Base-by-base conservation (phyloP, 1,140 invertebrate species). In the Battus philenor region DNA sequence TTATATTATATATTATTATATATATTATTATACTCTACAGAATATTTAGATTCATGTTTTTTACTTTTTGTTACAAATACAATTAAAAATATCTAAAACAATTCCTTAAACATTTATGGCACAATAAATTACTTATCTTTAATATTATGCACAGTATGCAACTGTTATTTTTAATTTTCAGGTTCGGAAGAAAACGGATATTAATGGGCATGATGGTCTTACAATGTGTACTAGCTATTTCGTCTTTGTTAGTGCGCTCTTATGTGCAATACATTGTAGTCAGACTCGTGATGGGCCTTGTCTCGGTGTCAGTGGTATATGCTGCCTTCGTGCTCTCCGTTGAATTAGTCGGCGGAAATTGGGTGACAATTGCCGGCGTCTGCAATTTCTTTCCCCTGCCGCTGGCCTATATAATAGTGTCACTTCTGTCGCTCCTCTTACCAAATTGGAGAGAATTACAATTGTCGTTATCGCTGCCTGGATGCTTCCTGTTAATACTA, bases 131-230 rank as follows among this genome's bases (percentile, higher is more conserved):
- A n/a, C n/a, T n/a, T n/a, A n/a, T n/a, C n/a, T n/a, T n/a, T n/a
- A n/a, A n/a, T n/a, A n/a, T n/a, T n/a, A n/a, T n/a, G n/a, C n/a
- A n/a, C n/a, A n/a, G n/a, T n/a, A n/a, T 17, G 10, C 24, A 36
- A 27, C 30, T 50, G 10, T 36, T 3, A 20, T 20, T 20, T 20
- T 3, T 20, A 20, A 20, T 20, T 75, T 73, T 7, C 59, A 91
- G 90, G 72, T 93, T 91, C 59, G 94, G 94, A 4, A 87, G 94
- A 45, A 95, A 95, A 79, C 88, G 83, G 31, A 92, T 93, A 24
- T 74, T 95, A 32, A 90, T 95, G 76, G 74, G 90, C 16, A 90
- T 92, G 43, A 85, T 93, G 31, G 57, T 92, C 27, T 76, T 93
- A 4, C 93, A 95, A 73, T 87, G 92, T 34, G 78, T 88, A 22